Conservation (phyloP, 2,113 vertebrate species). For the Pelodiscus sinensis region DNA sequence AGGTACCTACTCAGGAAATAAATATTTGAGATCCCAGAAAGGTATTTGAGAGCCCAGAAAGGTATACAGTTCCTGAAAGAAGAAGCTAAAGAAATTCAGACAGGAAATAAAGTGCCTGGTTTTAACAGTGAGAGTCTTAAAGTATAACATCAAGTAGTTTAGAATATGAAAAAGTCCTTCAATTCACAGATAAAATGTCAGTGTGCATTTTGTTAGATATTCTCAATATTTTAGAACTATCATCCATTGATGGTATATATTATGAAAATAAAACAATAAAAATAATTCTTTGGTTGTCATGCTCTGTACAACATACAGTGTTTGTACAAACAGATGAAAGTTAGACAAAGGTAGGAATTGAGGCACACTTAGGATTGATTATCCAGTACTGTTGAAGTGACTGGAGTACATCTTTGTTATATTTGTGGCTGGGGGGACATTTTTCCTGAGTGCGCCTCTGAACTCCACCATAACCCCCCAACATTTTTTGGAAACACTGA, state of each 20-base stretch:
- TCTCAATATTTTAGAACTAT: not conserved
- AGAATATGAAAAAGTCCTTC: rapidly evolving
- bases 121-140: no score
- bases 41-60: no score
- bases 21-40: no score
- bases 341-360: no score
- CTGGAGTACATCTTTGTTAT: not conserved
- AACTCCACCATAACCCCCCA: not conserved
- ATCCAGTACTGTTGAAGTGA: not conserved
- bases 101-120: no score
- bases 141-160: rapidly evolving
- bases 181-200: not conserved
- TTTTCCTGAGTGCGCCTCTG: not conserved
- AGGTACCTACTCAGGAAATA: no score
- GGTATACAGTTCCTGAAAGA: no score
- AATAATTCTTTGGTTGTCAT: not conserved
- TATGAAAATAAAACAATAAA: not conserved
- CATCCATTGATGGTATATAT: rapidly evolving
- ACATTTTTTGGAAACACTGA: not conserved
- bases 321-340: no score
- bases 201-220: not conserved
- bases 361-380: not conserved
- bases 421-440: not conserved
- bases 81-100: no score
- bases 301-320: not conserved